Conservation (phyloP, 2,888 invertebrate species). For the Ischnus inquisitorius region DNA sequence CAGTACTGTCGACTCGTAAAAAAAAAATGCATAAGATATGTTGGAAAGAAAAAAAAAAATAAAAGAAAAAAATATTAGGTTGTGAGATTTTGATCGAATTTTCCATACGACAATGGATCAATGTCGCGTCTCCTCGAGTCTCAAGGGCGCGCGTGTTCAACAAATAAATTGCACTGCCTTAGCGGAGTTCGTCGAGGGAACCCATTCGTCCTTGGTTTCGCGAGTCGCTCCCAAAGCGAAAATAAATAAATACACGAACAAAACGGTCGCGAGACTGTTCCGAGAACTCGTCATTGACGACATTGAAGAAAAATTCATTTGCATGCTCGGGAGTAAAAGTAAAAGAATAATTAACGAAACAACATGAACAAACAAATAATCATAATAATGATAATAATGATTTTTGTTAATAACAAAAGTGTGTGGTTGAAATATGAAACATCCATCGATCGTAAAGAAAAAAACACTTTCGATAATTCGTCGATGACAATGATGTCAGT, state of each 20-base stretch:
- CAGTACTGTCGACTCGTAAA: background rate
- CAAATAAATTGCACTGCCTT: constrained; percentile 60
- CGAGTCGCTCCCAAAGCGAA: constrained; percentile 13
- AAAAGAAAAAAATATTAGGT: background rate
- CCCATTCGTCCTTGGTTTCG: constrained; percentile 52
- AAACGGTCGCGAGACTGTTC: constrained; percentile 9
- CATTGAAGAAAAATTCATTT: constrained; percentile 2
- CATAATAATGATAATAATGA: too few species aligned
- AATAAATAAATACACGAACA: background rate
- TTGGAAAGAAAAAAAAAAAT: background rate
- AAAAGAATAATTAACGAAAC: too few species aligned
- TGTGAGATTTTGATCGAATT: background rate
- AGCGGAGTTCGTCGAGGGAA: constrained; percentile 58
- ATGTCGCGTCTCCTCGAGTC: constrained; percentile 9
- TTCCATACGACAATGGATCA: background rate
- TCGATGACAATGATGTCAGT: too few species aligned
- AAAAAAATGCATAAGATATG: background rate
- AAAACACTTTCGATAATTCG: too few species aligned
- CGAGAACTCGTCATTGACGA: constrained; percentile 25
- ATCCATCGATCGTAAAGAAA: background rate
- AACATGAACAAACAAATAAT: too few species aligned
- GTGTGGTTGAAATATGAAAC: background rate
- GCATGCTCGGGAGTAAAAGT: background rate
- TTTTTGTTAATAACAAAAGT: background rate
- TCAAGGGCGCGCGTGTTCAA: constrained; percentile 38